Evolutionary conservation across 2,113 vertebrate species (phyloP).

Genomic region (Sakesphorus luctuosus): DNA sequence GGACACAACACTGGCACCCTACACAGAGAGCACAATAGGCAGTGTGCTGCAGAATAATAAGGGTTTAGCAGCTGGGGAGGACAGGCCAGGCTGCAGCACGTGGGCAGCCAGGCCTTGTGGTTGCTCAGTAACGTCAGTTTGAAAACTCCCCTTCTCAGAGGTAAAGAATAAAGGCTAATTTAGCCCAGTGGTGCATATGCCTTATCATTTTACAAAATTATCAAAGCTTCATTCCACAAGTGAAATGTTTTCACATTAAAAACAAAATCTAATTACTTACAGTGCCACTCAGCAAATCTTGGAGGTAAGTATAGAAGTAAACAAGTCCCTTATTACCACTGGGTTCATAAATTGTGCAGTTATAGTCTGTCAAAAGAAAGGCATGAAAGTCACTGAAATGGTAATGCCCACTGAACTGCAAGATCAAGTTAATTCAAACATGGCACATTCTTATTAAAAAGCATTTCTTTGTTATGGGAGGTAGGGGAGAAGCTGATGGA

Average conservation of each 20-base stretch:
- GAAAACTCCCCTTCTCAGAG: neutral
- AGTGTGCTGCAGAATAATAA: neutral
- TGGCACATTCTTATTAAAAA: neutral
- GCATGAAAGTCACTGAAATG: neutral
- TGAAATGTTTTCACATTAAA: neutral
- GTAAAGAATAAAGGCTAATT: neutral
- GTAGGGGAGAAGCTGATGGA: neutral
- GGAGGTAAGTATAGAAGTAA: constrained; percentile 86
- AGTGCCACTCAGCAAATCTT: constrained; percentile 89
- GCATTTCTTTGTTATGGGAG: neutral
- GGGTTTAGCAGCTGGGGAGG: neutral
- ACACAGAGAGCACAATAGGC: neutral
- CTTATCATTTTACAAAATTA: neutral
- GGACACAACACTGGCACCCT: neutral
- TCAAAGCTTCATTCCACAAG: neutral
- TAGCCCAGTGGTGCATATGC: neutral
- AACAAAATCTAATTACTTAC: constrained; percentile 73
- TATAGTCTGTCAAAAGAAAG: constrained; percentile 70
- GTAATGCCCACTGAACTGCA: neutral
- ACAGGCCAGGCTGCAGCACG: neutral
- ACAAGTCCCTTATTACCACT: constrained; percentile 77
- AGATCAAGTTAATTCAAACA: neutral
- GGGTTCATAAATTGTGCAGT: constrained; percentile 80
- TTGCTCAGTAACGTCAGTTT: neutral
- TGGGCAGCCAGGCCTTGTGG: neutral